Evolutionary conservation across 2,888 invertebrate species (phyloP), one percentile per base, ranked within the genome.

Genomic region (Tenthredo scrophulariae): DNA sequence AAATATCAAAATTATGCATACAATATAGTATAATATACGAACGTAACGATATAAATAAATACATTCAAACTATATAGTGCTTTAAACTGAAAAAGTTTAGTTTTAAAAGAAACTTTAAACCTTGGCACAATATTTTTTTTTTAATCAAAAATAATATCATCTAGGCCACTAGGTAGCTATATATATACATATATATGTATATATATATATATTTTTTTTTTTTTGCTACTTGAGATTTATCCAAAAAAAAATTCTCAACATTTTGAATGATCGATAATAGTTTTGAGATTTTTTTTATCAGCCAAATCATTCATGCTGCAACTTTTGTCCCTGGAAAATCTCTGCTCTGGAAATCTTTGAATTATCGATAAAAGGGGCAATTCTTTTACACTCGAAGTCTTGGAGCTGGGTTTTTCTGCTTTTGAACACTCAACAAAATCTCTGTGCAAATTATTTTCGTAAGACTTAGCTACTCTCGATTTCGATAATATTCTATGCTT

Each of bases 331-430:
- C 89, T 91, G 2, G 89, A 86, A 65, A 88, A 87, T 5, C 84
- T 46, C 3, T 88, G 85, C 15, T 82, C 74, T 9, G 87, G 84
- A 22, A 88, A 85, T 74, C 88, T 86, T 29, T 89, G 88, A 79
- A 92, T 90, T 74, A 93, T 87, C 15, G 92, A 91, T 26, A 93
- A 86, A 22, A 93, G 87, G 79, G 93, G 92, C 85, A 93, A 87
- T 87, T 93, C 93, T 72, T 89, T 90, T 43, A 89, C 85, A 86
- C 88, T 91, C 26, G 87, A 89, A 75, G 88, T 87, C 84, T 87
- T 88, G 46, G 84, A 85, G 10, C 86, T 84, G 3, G 87, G 58
- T 43, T 85, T 46, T 67, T 82, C 43, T 83, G 87, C 84, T 85
- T 86, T 43, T 85, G 62, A 26, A 79, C 84, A 46, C 85, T 67